A percentile compares a stretch with the other conserved stretches of the same genome.
These are phyloP conservation scores for Heterodera carotae DNA, from an alignment of 1,140 invertebrate species.

Conservation along the genomic window DNA sequence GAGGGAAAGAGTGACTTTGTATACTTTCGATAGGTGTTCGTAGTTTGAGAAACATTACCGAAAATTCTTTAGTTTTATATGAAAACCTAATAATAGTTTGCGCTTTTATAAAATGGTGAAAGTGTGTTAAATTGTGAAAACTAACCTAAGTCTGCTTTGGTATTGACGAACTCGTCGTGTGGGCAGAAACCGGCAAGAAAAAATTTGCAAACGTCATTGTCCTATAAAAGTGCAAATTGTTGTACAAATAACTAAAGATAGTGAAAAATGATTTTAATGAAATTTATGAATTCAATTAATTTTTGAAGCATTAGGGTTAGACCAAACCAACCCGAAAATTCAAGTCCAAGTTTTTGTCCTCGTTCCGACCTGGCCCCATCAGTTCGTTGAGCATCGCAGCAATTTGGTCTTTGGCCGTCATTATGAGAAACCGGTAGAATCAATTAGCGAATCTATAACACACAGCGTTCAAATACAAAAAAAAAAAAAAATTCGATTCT, in stretches of 20 bases:
- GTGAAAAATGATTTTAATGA: no score
- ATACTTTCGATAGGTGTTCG: no score
- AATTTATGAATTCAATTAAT: no score
- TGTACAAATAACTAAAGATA: background rate
- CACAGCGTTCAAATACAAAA: no score
- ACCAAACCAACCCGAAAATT: slow-evolving; percentile 27
- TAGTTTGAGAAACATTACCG: no score
- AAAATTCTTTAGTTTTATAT: no score
- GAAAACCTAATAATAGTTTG: no score
- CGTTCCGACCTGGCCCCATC: slow-evolving; percentile 46
- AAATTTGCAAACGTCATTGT: slow-evolving; percentile 48
- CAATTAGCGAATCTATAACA: no score
- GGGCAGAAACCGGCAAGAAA: slow-evolving; percentile 51
- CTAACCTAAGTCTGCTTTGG: slow-evolving; percentile 49
- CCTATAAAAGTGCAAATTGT: slow-evolving; percentile 26
- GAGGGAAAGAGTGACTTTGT: no score
- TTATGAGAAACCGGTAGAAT: slow-evolving; percentile 17
- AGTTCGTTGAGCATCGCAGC: slow-evolving; percentile 52
- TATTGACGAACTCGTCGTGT: slow-evolving; percentile 49
- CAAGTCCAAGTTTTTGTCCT: slow-evolving; percentile 34
- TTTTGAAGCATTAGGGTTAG: no score
- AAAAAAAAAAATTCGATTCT: no score
- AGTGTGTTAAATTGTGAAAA: no score
- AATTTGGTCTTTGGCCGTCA: slow-evolving; percentile 50
- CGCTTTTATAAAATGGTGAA: slow-evolving; percentile 10